Conservation (phyloP, 2,888 invertebrate genomes). For the Dryococelus australis region DNA sequence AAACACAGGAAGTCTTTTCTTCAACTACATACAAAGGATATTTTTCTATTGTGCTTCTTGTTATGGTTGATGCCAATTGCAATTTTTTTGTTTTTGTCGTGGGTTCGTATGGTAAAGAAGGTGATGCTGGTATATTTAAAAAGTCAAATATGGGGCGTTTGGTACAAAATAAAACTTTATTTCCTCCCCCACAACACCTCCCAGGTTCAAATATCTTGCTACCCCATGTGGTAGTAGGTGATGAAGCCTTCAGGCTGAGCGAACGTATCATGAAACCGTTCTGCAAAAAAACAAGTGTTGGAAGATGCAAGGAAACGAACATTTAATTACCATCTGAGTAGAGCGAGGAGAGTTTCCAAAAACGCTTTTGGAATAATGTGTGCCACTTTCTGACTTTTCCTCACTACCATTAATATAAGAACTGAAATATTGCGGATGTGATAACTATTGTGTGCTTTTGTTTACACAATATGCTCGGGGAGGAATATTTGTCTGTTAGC, state of each 20-base stretch:
- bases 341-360: background rate
- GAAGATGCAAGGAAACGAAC: no score
- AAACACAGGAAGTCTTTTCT: background rate
- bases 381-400: background rate
- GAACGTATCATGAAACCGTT: background rate
- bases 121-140: no score
- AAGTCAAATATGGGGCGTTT: background rate
- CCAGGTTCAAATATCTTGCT: constrained; percentile 11
- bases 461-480: background rate
- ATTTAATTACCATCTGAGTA: background rate
- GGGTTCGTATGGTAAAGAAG: constrained; percentile 9
- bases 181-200: background rate
- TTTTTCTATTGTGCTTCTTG: background rate
- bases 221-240: background rate
- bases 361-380: constrained; percentile 11
- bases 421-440: background rate
- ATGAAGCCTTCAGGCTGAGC: background rate
- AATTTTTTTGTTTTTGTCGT: background rate
- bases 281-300: constrained; percentile 1
- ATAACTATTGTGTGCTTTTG: background rate
- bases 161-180: background rate
- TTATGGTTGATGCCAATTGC: constrained; percentile 12
- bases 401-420: background rate
- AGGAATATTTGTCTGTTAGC: background rate
- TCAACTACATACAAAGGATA: background rate